Percentiles rank a stretch among this genome's conserved stretches.
phyloP scores from a whole-genome alignment of 2,113 vertebrate species.

The Anthoscopus minutus region DNA sequence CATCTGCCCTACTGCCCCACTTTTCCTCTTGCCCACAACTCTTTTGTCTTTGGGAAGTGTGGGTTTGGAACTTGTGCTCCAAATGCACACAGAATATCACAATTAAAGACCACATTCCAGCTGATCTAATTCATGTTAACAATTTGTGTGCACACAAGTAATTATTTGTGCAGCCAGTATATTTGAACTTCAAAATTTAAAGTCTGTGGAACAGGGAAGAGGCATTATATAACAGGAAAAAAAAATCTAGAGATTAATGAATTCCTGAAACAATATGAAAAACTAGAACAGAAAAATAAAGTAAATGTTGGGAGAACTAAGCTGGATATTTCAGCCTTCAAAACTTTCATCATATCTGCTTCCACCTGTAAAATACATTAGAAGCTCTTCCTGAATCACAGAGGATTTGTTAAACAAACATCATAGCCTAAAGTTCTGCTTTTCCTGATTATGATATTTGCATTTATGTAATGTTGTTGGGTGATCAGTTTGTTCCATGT shows the following conservation, averaged over 20 bases:
- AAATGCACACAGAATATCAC: background rate
- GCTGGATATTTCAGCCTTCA: slow-evolving; percentile 6
- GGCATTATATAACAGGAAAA: background rate
- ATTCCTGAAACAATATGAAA: slow-evolving; percentile 1
- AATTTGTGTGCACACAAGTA: background rate
- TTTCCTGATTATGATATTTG: background rate
- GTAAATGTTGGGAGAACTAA: background rate
- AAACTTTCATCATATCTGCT: background rate
- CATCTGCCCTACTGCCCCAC: slow-evolving; percentile 52
- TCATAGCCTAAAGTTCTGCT: background rate
- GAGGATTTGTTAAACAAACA: background rate
- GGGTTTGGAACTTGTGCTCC: background rate
- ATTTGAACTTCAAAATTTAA: background rate
- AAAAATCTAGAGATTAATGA: background rate
- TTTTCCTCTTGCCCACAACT: background rate
- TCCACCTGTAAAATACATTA: slow-evolving; percentile 6
- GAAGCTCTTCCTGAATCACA: background rate
- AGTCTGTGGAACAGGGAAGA: background rate
- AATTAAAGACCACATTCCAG: slow-evolving; percentile 29
- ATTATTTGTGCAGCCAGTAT: background rate
- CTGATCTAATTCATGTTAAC: slow-evolving; percentile 23
- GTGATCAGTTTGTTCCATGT: background rate
- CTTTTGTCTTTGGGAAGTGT: slow-evolving; percentile 29
- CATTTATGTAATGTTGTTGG: background rate
- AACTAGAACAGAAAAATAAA: slow-evolving; percentile 6